Evolutionary conservation across 2,888 invertebrate species (phyloP).

Genomic region (Phengaris arion): DNA sequence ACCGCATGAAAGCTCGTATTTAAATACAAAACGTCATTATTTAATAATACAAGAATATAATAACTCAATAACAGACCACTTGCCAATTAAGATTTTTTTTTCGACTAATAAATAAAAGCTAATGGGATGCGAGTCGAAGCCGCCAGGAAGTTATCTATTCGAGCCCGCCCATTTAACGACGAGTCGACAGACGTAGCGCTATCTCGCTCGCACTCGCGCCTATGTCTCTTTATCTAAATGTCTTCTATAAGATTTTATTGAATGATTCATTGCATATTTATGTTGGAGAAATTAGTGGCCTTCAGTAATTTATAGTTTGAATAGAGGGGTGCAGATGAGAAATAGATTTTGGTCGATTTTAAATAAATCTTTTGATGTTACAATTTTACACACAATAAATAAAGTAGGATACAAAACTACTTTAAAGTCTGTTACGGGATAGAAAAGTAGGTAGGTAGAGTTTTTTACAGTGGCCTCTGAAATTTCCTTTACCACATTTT

Average conservation of each 20-base stretch:
- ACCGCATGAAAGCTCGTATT: neutral
- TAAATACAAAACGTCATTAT: conserved; percentile 7
- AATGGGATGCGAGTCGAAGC: conserved; percentile 55
- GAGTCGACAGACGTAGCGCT: conserved; percentile 44
- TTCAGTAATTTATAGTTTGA: conserved; percentile 6
- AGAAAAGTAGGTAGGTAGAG: neutral
- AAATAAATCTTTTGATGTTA: neutral
- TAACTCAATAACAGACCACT: conserved; percentile 38
- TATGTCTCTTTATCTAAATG: conserved; percentile 4
- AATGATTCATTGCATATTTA: conserved; percentile 20
- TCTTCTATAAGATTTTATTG: conserved; percentile 1
- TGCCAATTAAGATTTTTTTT: conserved; percentile 52
- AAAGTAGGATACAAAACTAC: neutral
- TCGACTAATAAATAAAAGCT: conserved; percentile 46
- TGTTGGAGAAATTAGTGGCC: neutral
- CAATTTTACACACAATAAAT: neutral
- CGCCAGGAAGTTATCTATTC: conserved; percentile 63
- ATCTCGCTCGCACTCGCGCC: conserved; percentile 47
- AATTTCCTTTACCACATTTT: too few species aligned
- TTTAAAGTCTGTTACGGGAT: neutral
- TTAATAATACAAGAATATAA: conserved; percentile 30
- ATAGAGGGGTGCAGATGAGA: neutral
- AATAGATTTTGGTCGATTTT: neutral
- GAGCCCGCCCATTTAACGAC: conserved; percentile 61
- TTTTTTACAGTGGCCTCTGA: neutral